Evolutionary conservation across 2,888 invertebrate species (phyloP), one percentile per base, ranked within the genome.

Genomic region (Eupeodes latifasciatus): DNA sequence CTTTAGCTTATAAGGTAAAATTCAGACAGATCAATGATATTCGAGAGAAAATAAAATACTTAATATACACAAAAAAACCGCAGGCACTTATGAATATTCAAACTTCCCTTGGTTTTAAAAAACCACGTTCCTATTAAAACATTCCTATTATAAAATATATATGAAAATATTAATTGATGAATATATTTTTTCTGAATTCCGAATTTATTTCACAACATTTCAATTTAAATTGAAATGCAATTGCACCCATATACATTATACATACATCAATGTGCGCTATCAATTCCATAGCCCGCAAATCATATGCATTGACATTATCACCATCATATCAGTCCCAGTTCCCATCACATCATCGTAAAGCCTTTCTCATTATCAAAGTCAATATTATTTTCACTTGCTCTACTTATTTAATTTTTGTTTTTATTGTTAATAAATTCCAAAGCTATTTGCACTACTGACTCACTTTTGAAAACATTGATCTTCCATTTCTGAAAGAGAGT

Each of bases 381-480:
- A 80, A 76, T 19, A 57, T 76, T 71, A 16, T 10, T 12, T 49
- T 16, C 69, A 64, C 62, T 62, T 51, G 51, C 19, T 19, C 67
- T n/a, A 67, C n/a, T 62, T 11, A 40, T 40, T 40, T 40, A 7
- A 40, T 40, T 40, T 7, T 40, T 40, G 9, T 40, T 40, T 40
- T 40, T 40, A 0, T 40, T 40, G 5, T 40, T 9, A 40, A 6
- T 34, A 59, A 62, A 44, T 75, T 59, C 47, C 64, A 14, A 71
- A 34, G n/a, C 27, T 82, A 75, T 82, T 86, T 82, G 81, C 69
- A 82, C 79, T 66, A 86, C 79, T 87, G 86, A 80, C 86, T 87
- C 79, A 87, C 71, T 62, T 80, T 61, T 47, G 71, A 83, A 83
- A 87, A 83, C 83, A 87, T 83, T 83, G 86, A 87, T 82, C 86